These are phyloP conservation scores for Hipparchia semele DNA, from an alignment of 2,888 invertebrate species.

Conservation along the genomic window DNA sequence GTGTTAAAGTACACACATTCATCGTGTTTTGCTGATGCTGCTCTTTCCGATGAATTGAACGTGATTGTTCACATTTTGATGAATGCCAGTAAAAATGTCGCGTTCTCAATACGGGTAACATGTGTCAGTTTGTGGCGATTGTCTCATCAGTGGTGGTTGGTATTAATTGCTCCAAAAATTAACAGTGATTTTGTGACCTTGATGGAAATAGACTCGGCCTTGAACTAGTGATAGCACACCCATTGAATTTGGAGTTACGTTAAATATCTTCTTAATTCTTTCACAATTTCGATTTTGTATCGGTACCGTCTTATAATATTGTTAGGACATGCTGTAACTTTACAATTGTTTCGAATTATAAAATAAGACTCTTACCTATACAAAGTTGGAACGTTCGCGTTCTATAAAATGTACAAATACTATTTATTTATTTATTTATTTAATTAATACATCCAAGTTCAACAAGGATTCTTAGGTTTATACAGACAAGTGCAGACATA, in stretches of 20 bases:
- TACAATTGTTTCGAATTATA: too few species aligned
- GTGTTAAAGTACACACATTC: slow-evolving; percentile 25
- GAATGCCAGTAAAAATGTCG: slow-evolving; percentile 57
- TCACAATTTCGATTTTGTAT: too few species aligned
- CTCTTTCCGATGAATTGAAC: slow-evolving; percentile 45
- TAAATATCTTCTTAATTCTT: too few species aligned
- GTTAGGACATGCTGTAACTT: too few species aligned
- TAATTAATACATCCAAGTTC: too few species aligned
- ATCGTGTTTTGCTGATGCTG: slow-evolving; percentile 34
- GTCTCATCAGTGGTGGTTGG: slow-evolving; percentile 59
- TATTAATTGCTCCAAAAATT: slow-evolving; percentile 44
- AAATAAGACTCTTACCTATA: too few species aligned
- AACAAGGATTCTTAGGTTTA: too few species aligned
- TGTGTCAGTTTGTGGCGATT: slow-evolving; percentile 65
- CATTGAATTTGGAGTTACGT: neutral
- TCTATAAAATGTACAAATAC: too few species aligned
- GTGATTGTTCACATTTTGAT: slow-evolving; percentile 50
- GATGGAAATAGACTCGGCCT: neutral
- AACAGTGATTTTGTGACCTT: slow-evolving; percentile 20
- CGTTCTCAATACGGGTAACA: slow-evolving; percentile 52
- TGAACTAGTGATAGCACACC: neutral
- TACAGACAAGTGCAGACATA: too few species aligned
- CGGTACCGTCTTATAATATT: too few species aligned
- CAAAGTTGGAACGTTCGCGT: too few species aligned
- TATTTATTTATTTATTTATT: too few species aligned